Percentiles rank a stretch among this genome's conserved stretches.
phyloP scores from a whole-genome alignment of 2,888 invertebrate species.

The Stictocephala bisonia region DNA sequence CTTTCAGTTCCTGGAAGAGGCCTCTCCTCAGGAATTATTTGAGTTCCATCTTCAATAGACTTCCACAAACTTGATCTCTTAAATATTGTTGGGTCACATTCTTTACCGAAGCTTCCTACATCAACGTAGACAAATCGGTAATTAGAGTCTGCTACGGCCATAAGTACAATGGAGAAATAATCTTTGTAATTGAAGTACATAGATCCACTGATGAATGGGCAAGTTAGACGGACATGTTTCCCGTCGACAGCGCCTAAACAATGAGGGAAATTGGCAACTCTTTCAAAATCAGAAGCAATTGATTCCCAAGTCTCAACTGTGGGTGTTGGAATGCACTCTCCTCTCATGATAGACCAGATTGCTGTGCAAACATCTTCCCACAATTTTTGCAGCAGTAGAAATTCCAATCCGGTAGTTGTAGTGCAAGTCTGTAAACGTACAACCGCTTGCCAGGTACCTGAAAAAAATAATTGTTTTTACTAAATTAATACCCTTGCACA shows the following conservation, averaged over 20 bases:
- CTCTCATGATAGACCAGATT: background rate
- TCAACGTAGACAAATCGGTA: constrained; percentile 32
- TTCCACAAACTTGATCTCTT: too few species aligned
- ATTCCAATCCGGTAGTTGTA: constrained; percentile 60
- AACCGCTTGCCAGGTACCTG: constrained; percentile 60
- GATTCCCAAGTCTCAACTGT: background rate
- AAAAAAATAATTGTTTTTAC: constrained; percentile 54
- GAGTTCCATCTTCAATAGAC: background rate
- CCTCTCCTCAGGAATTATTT: constrained; percentile 53
- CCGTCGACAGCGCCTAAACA: constrained; percentile 18
- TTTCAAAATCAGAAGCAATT: background rate
- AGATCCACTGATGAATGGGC: constrained; percentile 5
- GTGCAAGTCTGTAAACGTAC: constrained; percentile 60
- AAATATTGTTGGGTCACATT: background rate
- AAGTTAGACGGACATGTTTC: constrained; percentile 9
- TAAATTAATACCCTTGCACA: too few species aligned
- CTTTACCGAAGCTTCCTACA: constrained; percentile 1
- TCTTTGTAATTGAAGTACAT: constrained; percentile 13
- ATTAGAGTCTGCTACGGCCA: constrained; percentile 11
- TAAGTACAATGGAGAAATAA: constrained; percentile 20
- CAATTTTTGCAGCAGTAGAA: constrained; percentile 60
- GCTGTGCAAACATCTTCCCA: constrained; percentile 53
- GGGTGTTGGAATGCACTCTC: constrained; percentile 12
- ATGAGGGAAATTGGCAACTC: constrained; percentile 23
- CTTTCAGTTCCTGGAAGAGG: constrained; percentile 54